A percentile compares a stretch with the other conserved stretches of the same genome.
phyloP scores from a whole-genome alignment of 2,113 vertebrate species.

The Azemiops feae region DNA sequence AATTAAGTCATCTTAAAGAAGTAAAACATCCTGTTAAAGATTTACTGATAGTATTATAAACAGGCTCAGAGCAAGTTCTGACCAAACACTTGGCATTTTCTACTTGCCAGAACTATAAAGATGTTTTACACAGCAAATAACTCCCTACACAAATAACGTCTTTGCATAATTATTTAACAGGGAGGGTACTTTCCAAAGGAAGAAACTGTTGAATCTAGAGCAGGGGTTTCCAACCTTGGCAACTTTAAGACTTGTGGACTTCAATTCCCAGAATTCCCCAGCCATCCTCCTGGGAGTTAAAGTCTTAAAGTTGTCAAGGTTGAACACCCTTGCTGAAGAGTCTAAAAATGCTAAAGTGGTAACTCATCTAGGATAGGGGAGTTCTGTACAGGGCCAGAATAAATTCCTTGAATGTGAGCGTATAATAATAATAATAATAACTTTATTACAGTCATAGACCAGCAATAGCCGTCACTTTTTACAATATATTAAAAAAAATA shows the following conservation, averaged over 20 bases:
- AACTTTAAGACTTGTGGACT: not conserved
- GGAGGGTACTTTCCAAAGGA: not conserved
- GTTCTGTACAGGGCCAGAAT: not conserved
- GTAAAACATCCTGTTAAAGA: not conserved
- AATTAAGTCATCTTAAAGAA: not conserved
- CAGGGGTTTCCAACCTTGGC: not conserved
- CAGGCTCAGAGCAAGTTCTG: not conserved
- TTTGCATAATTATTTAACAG: fast-evolving
- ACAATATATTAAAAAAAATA: too few relatives aligned
- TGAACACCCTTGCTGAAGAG: not conserved
- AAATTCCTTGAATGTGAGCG: not conserved
- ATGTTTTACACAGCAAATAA: too few relatives aligned
- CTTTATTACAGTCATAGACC: too few relatives aligned
- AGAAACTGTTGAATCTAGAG: not conserved
- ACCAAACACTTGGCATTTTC: not conserved
- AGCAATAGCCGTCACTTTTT: too few relatives aligned
- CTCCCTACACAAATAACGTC: not conserved
- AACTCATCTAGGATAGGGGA: too few relatives aligned
- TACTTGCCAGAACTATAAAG: not conserved
- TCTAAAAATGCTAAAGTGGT: not conserved
- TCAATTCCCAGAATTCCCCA: not conserved
- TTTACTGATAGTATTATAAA: not conserved
- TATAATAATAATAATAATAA: too few relatives aligned
- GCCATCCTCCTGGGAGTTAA: not conserved
- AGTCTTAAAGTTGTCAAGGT: not conserved